Percentiles rank a stretch among this genome's conserved stretches.
These are phyloP conservation scores for Pluvialis apricaria DNA, from an alignment of 2,113 vertebrate species.

Conservation along the genomic window DNA sequence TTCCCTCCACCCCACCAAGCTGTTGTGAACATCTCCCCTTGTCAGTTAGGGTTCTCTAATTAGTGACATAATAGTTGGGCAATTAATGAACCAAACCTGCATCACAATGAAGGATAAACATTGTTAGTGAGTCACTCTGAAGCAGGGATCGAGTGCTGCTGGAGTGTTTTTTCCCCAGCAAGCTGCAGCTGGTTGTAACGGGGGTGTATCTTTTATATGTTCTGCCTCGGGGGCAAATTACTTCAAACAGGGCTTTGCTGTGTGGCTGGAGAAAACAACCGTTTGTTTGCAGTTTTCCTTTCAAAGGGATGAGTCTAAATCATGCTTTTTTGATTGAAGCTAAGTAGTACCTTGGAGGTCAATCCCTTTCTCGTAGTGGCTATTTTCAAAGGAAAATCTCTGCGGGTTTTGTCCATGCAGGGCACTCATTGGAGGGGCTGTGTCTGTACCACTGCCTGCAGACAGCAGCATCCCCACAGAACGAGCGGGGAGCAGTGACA, in stretches of 20 bases:
- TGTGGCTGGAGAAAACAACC: slow-evolving; percentile 25
- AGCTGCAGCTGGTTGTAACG: slow-evolving; percentile 38
- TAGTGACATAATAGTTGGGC: background rate
- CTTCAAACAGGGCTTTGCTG: background rate
- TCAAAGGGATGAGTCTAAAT: background rate
- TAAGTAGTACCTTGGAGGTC: background rate
- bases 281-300: background rate
- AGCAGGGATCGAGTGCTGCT: background rate
- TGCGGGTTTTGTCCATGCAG: background rate
- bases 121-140: slow-evolving; percentile 38
- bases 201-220: slow-evolving; percentile 16
- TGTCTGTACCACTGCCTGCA: background rate
- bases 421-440: background rate
- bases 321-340: background rate
- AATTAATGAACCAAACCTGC: slow-evolving; percentile 33
- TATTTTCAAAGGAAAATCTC: background rate
- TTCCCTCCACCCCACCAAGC: background rate
- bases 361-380: background rate
- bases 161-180: slow-evolving; percentile 16
- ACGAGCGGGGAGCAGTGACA: fast-evolving
- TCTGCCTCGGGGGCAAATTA: background rate
- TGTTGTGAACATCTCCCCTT: background rate
- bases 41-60: slow-evolving; percentile 6
- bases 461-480: background rate
- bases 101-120: slow-evolving; percentile 17